Conservation (phyloP, 2,797 vertebrate species). For the Crenichthys baileyi region DNA sequence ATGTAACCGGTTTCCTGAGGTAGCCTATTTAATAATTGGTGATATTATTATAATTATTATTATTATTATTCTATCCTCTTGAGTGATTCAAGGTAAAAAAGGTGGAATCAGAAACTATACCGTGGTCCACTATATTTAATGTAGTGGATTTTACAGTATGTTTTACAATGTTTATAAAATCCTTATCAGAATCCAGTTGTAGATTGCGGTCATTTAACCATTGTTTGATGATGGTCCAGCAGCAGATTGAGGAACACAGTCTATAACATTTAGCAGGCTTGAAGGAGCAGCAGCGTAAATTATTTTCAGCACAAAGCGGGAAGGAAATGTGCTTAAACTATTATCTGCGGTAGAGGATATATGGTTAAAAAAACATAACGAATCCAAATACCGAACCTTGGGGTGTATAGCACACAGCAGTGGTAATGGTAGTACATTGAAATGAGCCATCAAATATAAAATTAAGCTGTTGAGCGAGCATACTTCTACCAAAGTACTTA, state of each 20-base stretch:
- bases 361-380: background rate
- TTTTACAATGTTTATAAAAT: too few relatives aligned
- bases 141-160: too few relatives aligned
- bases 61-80: too few relatives aligned
- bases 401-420: background rate
- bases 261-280: background rate
- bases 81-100: too few relatives aligned
- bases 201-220: too few relatives aligned
- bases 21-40: background rate
- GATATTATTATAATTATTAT: too few relatives aligned
- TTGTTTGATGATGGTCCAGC: too few relatives aligned
- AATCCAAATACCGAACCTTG: background rate
- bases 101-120: too few relatives aligned
- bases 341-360: background rate
- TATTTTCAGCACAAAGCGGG: background rate
- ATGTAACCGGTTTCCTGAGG: background rate
- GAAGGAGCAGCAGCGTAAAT: background rate
- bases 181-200: too few relatives aligned
- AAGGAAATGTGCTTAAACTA: background rate
- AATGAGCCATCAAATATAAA: background rate
- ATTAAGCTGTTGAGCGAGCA: background rate
- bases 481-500: too few relatives aligned
- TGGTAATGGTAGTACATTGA: background rate
- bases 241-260: too few relatives aligned
- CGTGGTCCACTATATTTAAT: too few relatives aligned